Base-by-base conservation (phyloP, 2,797 vertebrate genomes). In the Cynopterus sphinx region DNA sequence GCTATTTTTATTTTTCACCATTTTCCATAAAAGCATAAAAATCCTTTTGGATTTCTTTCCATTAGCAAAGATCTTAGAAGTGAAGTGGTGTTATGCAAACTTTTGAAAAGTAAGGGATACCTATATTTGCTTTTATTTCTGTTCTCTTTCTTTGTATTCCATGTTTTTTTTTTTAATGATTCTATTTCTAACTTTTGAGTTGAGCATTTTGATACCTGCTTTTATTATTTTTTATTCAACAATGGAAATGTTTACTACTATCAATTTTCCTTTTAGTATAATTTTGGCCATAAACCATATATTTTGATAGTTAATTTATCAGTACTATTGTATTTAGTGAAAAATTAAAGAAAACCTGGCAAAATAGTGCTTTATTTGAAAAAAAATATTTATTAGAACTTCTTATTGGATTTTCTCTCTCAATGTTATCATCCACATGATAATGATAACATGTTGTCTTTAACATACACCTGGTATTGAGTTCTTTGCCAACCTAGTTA, bases 351-450 rank as follows among this genome's bases (percentile, higher is more conserved):
- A 49, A 65, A 94, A 75, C 21, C 17, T 53, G 28, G 17, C 6
- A 89, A 75, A 75, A 67, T 81, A 86, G n/a, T 61, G 33, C 49
- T 74, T 96, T 67, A 84, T 55, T 46, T 78, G 31, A 85, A 79
- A 26, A 39, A 79, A 79, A 21, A 36, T 65, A 94, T 46, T 31
- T 77, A 63, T 53, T 43, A 81, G 19, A 21, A 49, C 17, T 13
- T 19, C 77, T 86, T 79, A 53, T 49, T 70, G 3, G 22, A 41
- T 68, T 81, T 74, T 63, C 36, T 49, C 17, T 9, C 26, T 90
- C 13, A 63, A 41, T 70, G 15, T 90, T 90, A 71, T 78, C 16
- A 12, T 77, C 75, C 19, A 70, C 15, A 22, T 74, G 61, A 61
- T 83, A 70, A 51, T 59, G 36, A 28, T 61, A 33, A 28, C 15